phyloP scores from a whole-genome alignment of 2,888 invertebrate species.

The Eurytoma californica region DNA sequence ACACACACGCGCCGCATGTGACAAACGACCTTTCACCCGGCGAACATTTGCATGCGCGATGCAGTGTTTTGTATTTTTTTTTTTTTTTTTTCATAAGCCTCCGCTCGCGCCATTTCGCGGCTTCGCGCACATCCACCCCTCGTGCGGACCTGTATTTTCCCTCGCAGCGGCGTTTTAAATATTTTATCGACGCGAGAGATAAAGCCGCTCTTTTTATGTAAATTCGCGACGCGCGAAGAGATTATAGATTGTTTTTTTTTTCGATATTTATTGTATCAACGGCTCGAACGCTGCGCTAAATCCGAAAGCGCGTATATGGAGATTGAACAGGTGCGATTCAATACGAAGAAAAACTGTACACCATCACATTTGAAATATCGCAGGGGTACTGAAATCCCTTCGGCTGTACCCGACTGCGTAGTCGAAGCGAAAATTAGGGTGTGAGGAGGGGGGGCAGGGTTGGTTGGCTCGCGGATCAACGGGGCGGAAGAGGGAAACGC shows the following conservation, averaged over 20 bases:
- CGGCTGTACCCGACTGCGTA: too few species aligned
- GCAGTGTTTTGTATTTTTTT: constrained; percentile 1
- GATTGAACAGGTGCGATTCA: too few species aligned
- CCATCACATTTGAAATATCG: too few species aligned
- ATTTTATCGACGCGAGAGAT: constrained; percentile 35
- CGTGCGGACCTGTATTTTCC: background rate
- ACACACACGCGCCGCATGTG: constrained; percentile 31
- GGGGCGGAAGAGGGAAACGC: too few species aligned
- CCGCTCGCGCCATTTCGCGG: background rate
- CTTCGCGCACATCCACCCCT: background rate
- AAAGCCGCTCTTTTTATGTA: constrained; percentile 38
- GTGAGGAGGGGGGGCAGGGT: too few species aligned
- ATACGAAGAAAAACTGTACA: too few species aligned
- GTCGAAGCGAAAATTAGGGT: too few species aligned
- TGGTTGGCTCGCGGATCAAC: too few species aligned
- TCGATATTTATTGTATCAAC: background rate
- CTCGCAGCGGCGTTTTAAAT: constrained; percentile 39
- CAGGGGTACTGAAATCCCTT: too few species aligned
- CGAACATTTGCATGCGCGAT: constrained; percentile 45
- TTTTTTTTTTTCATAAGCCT: background rate
- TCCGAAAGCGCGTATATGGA: too few species aligned
- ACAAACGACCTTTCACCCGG: constrained; percentile 50
- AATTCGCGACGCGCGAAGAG: background rate
- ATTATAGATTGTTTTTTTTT: constrained; percentile 16
- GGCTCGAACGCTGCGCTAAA: background rate